Evolutionary conservation across 2,888 invertebrate species (phyloP), one percentile per base, ranked within the genome.

Genomic region (Gisinianus flammeolus): DNA sequence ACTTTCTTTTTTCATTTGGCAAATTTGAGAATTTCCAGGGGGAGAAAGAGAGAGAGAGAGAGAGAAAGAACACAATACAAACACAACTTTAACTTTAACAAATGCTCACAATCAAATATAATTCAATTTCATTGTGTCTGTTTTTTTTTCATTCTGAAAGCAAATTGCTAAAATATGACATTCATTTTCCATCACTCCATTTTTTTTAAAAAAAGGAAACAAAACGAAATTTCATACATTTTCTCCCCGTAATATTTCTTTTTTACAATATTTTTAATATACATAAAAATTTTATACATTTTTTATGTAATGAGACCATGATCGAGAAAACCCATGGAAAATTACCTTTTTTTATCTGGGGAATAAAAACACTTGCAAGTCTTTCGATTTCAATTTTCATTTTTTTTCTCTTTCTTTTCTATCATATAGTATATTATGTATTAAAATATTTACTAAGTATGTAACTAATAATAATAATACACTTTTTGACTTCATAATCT

Each of bases 1-100:
- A 10, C 19, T 58, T 58, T 58, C 24, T 5, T 58, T 58, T 19
- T 44, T 44, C 44, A 44, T 44, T 44, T 44, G 44, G 44, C 44
- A 44, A 62, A 62, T 22, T 62, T 22, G 26, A 62, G 22, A 26
- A 62, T 62, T 62, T 62, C 22, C 22, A 19, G 16, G 10, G 1
- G 22, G 24, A 62, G 62, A 62, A n/a, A n/a, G 26, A 62, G 62
- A 62, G 62, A 62, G 62, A 62, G 62, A 62, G 62, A 62, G 62
- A 6, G 12, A 62, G 26, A 62, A 1, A 26, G 22, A 22, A 26
- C 22, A 62, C 12, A 19, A n/a, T n/a, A 12, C 16, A 26, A 62
- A 26, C 62, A 62, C n/a, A 35, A n/a, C n/a, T n/a, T n/a, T n/a
- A n/a, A n/a, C n/a, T n/a, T n/a, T n/a, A n/a, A 35, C 35, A 35